phyloP scores from a whole-genome alignment of 2,797 vertebrate species.

The Neomorphus geoffroyi region DNA sequence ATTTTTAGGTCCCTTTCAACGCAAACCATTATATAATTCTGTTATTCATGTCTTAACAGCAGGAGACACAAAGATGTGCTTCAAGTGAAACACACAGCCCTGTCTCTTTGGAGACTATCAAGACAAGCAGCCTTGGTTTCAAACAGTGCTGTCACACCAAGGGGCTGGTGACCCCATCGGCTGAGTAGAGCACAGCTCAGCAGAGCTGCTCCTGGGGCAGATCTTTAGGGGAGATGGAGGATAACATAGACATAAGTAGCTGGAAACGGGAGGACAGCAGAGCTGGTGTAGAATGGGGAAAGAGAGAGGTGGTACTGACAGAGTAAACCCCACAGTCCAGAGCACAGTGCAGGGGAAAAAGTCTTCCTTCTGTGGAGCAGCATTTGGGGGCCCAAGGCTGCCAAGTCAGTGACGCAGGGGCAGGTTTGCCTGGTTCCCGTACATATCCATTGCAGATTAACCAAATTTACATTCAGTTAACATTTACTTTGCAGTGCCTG shows the following conservation, averaged over 20 bases:
- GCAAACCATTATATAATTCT: no score
- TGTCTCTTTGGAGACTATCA: not conserved
- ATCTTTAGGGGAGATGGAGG: not conserved
- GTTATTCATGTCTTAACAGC: no score
- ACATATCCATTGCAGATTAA: not conserved
- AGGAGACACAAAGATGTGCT: not conserved
- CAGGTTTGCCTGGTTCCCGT: not conserved
- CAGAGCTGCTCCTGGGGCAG: not conserved
- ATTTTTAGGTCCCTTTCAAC: no score
- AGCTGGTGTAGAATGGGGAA: not conserved
- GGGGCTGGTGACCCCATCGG: rapidly evolving
- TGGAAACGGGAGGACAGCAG: not conserved
- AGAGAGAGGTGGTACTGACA: not conserved
- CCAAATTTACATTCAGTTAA: not conserved
- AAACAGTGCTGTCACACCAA: rapidly evolving
- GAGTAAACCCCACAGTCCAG: not conserved
- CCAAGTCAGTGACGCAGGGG: not conserved
- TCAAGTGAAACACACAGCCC: rapidly evolving
- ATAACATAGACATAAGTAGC: rapidly evolving
- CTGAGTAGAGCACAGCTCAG: rapidly evolving
- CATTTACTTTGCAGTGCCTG: not conserved
- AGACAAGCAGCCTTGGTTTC: not conserved
- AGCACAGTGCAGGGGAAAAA: rapidly evolving
- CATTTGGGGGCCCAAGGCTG: rapidly evolving
- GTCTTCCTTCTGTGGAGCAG: not conserved